A percentile compares a stretch with the other conserved stretches of the same genome.
Conservation (phyloP, 2,888 invertebrate genomes). For the Lycophotia porphyrea region DNA sequence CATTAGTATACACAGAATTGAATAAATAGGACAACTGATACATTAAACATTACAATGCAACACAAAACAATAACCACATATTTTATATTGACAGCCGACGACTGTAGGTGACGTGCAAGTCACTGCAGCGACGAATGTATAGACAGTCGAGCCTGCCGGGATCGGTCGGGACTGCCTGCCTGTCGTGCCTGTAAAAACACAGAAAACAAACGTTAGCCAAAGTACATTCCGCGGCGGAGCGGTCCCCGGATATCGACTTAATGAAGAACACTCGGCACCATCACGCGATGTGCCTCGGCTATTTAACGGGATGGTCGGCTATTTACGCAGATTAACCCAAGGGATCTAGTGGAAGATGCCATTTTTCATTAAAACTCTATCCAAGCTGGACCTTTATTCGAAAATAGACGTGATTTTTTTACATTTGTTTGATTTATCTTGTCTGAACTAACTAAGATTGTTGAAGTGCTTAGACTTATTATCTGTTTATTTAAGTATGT, state of each 20-base stretch:
- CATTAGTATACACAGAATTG: too few relatives aligned
- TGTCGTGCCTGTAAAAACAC: too few relatives aligned
- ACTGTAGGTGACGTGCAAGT: too few relatives aligned
- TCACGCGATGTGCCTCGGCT: constrained; percentile 75
- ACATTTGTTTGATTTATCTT: constrained; percentile 12
- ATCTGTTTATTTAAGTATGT: constrained; percentile 2
- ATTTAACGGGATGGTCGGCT: constrained; percentile 77
- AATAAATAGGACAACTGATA: too few relatives aligned
- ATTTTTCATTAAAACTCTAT: constrained; percentile 78
- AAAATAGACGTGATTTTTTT: constrained; percentile 55
- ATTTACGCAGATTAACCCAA: constrained; percentile 77
- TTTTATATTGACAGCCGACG: too few relatives aligned
- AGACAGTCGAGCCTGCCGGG: too few relatives aligned
- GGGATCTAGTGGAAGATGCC: constrained; percentile 73
- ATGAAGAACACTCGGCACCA: constrained; percentile 80
- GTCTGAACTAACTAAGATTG: constrained; percentile 27
- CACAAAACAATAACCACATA: too few relatives aligned
- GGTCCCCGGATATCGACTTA: constrained; percentile 78
- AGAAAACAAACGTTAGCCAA: constrained; percentile 53
- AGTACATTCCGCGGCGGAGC: constrained; percentile 67
- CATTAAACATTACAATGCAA: too few relatives aligned
- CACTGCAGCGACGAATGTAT: too few relatives aligned
- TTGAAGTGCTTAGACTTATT: not conserved
- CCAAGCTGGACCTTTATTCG: constrained; percentile 67
- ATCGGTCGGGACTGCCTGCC: too few relatives aligned